Evolutionary conservation across 2,888 invertebrate species (phyloP).

Genomic region (Altica lythri): DNA sequence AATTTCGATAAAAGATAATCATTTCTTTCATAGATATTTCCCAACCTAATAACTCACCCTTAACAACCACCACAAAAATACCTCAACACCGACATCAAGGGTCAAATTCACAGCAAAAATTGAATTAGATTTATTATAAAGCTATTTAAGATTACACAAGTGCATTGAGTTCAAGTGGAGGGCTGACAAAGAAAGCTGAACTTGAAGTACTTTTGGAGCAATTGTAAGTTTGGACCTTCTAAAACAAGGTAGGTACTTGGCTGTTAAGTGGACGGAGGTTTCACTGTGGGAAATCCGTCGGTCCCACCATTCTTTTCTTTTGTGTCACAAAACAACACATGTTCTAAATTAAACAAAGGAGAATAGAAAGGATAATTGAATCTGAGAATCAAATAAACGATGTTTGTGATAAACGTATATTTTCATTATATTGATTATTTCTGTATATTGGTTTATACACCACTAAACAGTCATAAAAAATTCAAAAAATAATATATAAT

Average conservation of each 20-base stretch:
- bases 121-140: constrained; percentile 41
- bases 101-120: constrained; percentile 38
- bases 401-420: not conserved
- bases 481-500: too few relatives aligned
- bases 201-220: constrained; percentile 41
- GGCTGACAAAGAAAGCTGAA: constrained; percentile 46
- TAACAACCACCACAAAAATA: constrained; percentile 10
- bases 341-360: constrained; percentile 21
- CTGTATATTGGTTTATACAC: too few relatives aligned
- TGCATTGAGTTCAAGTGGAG: constrained; percentile 41
- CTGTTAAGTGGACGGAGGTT: constrained; percentile 49
- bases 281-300: constrained; percentile 49
- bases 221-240: constrained; percentile 43
- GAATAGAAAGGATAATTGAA: constrained; percentile 8
- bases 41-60: too few relatives aligned
- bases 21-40: too few relatives aligned
- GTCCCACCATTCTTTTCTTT: constrained; percentile 43
- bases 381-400: not conserved
- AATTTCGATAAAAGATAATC: too few relatives aligned
- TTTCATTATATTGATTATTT: not conserved
- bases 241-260: constrained; percentile 49
- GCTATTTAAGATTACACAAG: constrained; percentile 40
- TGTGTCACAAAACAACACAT: constrained; percentile 34
- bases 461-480: too few relatives aligned
- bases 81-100: constrained; percentile 25